Percentiles rank a stretch among this genome's conserved stretches.
Conservation (phyloP, 2,888 invertebrate species). For the Chloroclystis v-ata region DNA sequence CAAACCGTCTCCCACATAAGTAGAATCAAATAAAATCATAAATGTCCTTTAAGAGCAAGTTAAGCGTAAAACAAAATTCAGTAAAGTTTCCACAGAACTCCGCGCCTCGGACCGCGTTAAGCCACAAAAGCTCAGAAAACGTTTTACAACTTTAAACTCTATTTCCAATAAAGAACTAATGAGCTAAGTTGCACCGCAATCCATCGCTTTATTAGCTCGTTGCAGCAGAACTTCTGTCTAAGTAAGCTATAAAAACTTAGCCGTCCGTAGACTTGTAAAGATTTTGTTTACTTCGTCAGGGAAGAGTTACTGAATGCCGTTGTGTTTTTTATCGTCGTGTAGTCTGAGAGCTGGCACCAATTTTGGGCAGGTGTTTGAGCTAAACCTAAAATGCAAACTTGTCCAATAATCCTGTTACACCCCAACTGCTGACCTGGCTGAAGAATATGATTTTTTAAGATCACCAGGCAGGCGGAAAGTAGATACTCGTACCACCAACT, state of each 20-base stretch:
- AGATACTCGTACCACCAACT: too few species aligned
- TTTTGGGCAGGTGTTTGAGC: too few species aligned
- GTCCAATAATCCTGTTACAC: too few species aligned
- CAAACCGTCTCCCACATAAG: too few species aligned
- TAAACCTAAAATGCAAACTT: too few species aligned
- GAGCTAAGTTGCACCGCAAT: constrained; percentile 16
- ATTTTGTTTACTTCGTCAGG: neutral
- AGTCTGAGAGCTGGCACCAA: too few species aligned
- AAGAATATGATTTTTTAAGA: too few species aligned
- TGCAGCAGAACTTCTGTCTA: constrained; percentile 2
- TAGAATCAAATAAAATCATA: too few species aligned
- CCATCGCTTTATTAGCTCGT: constrained; percentile 14
- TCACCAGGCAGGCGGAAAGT: too few species aligned
- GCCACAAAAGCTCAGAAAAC: constrained; percentile 9
- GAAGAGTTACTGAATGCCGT: neutral
- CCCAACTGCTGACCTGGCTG: too few species aligned
- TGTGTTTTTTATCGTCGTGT: neutral
- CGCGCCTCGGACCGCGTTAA: too few species aligned
- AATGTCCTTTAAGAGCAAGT: too few species aligned
- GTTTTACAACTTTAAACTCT: constrained; percentile 15
- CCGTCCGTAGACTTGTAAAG: constrained; percentile 5
- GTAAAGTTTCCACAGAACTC: neutral
- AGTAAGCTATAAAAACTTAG: constrained; percentile 4
- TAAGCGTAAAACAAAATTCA: neutral
- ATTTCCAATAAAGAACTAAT: constrained; percentile 17